A percentile compares a stretch with the other conserved stretches of the same genome.
phyloP scores from a whole-genome alignment of 1,140 invertebrate genomes.

The Heliconius eleuchia region DNA sequence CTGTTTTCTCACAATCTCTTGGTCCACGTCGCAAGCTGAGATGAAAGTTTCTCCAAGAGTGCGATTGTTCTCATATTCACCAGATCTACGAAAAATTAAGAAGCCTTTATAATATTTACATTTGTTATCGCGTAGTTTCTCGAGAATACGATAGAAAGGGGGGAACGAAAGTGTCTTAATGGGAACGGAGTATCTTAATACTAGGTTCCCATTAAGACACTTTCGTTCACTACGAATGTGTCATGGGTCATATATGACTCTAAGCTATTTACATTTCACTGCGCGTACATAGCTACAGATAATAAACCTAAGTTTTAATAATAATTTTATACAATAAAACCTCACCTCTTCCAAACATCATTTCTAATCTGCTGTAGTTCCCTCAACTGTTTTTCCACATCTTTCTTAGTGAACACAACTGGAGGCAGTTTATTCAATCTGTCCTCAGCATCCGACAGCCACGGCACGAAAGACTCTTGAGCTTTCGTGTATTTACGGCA shows the following conservation, averaged over 20 bases:
- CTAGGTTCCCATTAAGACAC: no score
- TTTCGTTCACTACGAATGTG: no score
- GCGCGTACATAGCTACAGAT: no score
- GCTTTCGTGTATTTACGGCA: conserved; percentile 94
- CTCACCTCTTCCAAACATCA: conserved; percentile 91
- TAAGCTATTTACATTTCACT: no score
- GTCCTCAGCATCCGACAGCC: conserved; percentile 93
- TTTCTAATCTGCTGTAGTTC: conserved; percentile 95
- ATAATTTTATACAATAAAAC: neutral
- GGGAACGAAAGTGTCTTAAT: no score
- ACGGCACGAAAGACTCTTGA: conserved; percentile 92
- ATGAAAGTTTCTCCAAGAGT: conserved; percentile 93
- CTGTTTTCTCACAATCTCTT: conserved; percentile 93
- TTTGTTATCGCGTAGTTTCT: no score
- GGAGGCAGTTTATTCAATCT: conserved; percentile 90
- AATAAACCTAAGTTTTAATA: no score
- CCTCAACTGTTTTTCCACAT: conserved; percentile 93
- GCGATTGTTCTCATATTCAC: conserved; percentile 94
- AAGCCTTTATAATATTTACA: no score
- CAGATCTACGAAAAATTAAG: conserved; percentile 83
- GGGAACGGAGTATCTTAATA: no score
- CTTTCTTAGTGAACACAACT: conserved; percentile 90
- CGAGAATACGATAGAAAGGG: no score
- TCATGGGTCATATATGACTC: no score
- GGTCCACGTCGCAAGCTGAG: conserved; percentile 92